phyloP scores from a whole-genome alignment of 2,888 invertebrate species.

The Hydraecia micacea region DNA sequence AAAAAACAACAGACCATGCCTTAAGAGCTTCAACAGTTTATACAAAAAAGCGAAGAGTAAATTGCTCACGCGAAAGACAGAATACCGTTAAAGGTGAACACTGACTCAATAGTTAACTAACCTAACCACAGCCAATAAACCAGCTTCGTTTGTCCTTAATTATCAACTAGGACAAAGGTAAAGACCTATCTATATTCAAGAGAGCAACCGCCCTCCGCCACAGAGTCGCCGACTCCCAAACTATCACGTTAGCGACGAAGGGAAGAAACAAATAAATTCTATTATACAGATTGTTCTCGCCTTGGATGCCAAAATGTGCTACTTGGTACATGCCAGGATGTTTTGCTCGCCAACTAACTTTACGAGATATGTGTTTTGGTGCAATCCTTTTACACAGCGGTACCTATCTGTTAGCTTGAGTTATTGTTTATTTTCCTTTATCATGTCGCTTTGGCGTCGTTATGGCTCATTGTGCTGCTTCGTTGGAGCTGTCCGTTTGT shows the following conservation, averaged over 20 bases:
- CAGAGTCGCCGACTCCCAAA: constrained; percentile 70
- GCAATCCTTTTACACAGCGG: constrained; percentile 83
- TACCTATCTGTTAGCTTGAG: constrained; percentile 78
- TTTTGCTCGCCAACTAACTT: constrained; percentile 87
- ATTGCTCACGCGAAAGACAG: constrained; percentile 29
- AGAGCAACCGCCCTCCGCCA: constrained; percentile 69
- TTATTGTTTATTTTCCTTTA: constrained; percentile 82
- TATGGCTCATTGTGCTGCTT: constrained; percentile 58
- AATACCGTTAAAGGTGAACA: constrained; percentile 45
- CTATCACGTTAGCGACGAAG: constrained; percentile 72
- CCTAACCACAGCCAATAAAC: constrained; percentile 53
- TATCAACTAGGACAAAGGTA: constrained; percentile 65
- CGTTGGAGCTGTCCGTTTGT: constrained; percentile 33
- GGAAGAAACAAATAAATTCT: constrained; percentile 84
- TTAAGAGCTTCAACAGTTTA: constrained; percentile 24
- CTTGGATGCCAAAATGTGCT: constrained; percentile 85
- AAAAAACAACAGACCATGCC: constrained; percentile 9
- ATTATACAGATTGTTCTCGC: constrained; percentile 89
- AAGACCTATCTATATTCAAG: constrained; percentile 65
- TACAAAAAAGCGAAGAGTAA: constrained; percentile 39
- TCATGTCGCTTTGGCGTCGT: constrained; percentile 63
- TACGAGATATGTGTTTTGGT: constrained; percentile 85
- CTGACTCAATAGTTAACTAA: constrained; percentile 48
- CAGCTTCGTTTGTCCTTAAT: constrained; percentile 60
- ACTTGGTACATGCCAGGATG: constrained; percentile 77